Evolutionary conservation across 2,888 invertebrate species (phyloP), one percentile per base, ranked within the genome.

Genomic region (Macrosoma leucophasiata): DNA sequence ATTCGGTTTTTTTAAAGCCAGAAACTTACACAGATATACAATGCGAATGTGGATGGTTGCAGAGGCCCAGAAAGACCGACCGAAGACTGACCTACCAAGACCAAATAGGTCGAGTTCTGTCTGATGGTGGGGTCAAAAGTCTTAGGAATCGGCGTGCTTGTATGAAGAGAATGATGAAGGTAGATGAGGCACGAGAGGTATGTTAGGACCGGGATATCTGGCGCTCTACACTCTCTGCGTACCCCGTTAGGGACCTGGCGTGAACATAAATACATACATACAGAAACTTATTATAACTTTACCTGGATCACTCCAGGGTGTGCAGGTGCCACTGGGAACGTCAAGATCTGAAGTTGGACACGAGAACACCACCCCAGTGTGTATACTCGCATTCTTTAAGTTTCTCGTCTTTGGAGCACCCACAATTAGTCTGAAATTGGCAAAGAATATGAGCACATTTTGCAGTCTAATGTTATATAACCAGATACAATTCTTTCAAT

Each of bases 381-480:
- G 36, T 1, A 59, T 49, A 0, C 29, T 13, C 2, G 24, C 22
- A 1, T 39, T 33, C 0, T 35, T 15, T 6, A 48, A 46, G 15
- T 49, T 58, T 2, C 31, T 40, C 0, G 75, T 64, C 45, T 69
- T 76, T 0, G 78, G 78, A 4, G 79, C 79, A 1, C 79, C 76
- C 0, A 79, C 60, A 22, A 69, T 40, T 0, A 77, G 46, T 1
- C 78, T 78, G 58, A 7, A 55, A 59, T 9, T 26, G n/a, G n/a
- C n/a, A 11, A 10, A 20, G 12, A 13, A 33, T 25, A 12, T 7
- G 8, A 12, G 6, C 12, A 12, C 5, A 4, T 17, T n/a, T 7
- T 20, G 20, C 4, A 4, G 4, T 20, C 6, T n/a, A 20, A n/a
- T n/a, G n/a, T n/a, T n/a, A n/a, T n/a, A n/a, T n/a, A n/a, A n/a